These are phyloP conservation scores for Alcedo quadribrachys DNA, from an alignment of 2,797 vertebrate genomes.

Conservation along the genomic window DNA sequence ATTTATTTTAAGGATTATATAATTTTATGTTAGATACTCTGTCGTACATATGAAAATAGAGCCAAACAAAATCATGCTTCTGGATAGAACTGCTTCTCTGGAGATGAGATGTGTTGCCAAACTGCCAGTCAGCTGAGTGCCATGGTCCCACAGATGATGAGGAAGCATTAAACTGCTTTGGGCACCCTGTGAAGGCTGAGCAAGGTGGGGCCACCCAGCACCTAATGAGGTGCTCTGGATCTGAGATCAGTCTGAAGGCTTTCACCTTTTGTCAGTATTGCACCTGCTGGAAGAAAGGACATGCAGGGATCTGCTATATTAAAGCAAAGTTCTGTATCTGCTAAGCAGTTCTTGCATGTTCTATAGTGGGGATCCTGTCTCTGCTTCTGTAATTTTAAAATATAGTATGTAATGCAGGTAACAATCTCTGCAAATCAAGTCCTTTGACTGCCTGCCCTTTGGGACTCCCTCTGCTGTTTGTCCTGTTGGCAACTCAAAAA, in stretches of 20 bases:
- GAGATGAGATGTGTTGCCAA: neutral
- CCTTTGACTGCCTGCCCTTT: neutral
- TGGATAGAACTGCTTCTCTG: neutral
- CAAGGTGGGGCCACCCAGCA: neutral
- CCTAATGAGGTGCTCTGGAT: neutral
- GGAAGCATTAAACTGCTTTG: neutral
- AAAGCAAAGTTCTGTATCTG: neutral
- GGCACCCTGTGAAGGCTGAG: neutral
- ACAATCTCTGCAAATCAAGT: neutral
- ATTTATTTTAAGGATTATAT: neutral
- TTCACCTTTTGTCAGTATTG: neutral
- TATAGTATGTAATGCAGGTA: neutral
- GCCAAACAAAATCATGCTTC: neutral
- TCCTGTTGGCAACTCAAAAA: neutral
- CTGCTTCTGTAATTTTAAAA: neutral
- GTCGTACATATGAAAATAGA: neutral
- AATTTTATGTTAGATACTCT: constrained; percentile 29
- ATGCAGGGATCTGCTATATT: neutral
- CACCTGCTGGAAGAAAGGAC: neutral
- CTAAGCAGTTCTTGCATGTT: neutral
- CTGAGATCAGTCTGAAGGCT: neutral
- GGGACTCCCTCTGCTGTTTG: neutral
- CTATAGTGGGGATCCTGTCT: neutral
- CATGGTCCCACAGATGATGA: neutral
- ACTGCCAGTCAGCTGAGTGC: neutral